phyloP scores from a whole-genome alignment of 2,113 vertebrate species.

The Pituophis catenifer region DNA sequence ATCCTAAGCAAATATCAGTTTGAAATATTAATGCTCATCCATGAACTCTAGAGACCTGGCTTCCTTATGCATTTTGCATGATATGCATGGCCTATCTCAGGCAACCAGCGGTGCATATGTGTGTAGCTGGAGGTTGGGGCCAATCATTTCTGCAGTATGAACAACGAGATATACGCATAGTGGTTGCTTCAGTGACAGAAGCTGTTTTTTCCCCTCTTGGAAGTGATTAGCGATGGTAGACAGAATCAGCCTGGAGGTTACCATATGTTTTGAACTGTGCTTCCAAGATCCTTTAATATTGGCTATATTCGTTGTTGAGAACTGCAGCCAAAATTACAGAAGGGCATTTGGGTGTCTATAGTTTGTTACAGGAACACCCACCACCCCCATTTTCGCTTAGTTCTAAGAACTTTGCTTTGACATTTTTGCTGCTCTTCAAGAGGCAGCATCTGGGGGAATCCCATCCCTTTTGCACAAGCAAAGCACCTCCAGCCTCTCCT shows the following conservation, averaged over 20 bases:
- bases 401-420: not conserved
- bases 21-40: not conserved
- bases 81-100: not conserved
- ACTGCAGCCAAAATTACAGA: not conserved
- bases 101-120: not conserved
- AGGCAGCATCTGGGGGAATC: fast-evolving
- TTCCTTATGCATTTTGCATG: not conserved
- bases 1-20: not conserved
- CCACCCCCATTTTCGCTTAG: not conserved
- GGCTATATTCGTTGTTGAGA: not conserved
- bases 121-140: not conserved
- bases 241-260: not conserved
- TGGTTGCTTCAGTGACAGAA: not conserved
- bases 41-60: not conserved
- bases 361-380: not conserved
- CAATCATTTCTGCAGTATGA: not conserved
- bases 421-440: not conserved
- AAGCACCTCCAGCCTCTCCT: not conserved
- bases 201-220: not conserved
- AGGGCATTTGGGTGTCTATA: not conserved
- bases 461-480: not conserved
- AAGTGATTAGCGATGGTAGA: not conserved
- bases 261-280: not conserved
- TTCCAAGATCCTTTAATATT: not conserved
- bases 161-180: not conserved